A percentile compares a stretch with the other conserved stretches of the same genome.
Evolutionary conservation across 2,113 vertebrate species (phyloP).

Genomic region (Probosciger aterrimus): DNA sequence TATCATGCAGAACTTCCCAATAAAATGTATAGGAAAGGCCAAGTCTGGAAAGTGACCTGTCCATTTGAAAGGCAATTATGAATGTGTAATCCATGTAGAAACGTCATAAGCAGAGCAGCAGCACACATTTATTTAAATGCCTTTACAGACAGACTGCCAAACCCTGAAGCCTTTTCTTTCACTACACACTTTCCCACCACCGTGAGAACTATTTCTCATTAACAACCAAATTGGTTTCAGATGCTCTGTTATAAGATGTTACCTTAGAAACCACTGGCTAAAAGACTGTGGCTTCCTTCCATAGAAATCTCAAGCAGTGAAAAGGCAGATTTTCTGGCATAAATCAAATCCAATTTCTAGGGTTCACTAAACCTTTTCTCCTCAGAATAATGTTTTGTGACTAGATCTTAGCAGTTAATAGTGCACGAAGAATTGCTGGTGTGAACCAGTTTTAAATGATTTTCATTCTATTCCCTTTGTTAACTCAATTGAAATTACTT

Average conservation of each 20-base stretch:
- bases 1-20: background rate
- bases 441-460: constrained; percentile 77
- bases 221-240: constrained; percentile 91
- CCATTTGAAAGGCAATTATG: constrained; percentile 5
- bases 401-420: constrained; percentile 80
- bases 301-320: constrained; percentile 84
- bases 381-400: constrained; percentile 80
- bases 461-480: constrained; percentile 68
- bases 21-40: background rate
- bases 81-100: constrained; percentile 34
- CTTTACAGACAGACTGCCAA: constrained; percentile 68
- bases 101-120: constrained; percentile 75
- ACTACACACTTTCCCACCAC: constrained; percentile 85
- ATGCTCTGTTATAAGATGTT: constrained; percentile 81
- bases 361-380: constrained; percentile 89
- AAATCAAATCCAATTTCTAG: constrained; percentile 88
- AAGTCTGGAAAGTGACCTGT: background rate
- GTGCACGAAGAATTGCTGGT: constrained; percentile 78
- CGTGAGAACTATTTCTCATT: constrained; percentile 86
- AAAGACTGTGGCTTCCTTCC: constrained; percentile 82
- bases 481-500: constrained; percentile 58
- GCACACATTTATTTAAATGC: constrained; percentile 70
- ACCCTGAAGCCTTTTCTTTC: constrained; percentile 74
- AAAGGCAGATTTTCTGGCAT: constrained; percentile 85
- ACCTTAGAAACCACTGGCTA: constrained; percentile 85